Base-by-base conservation (phyloP, 2,888 invertebrate species). In the Ichneumon xanthorius region DNA sequence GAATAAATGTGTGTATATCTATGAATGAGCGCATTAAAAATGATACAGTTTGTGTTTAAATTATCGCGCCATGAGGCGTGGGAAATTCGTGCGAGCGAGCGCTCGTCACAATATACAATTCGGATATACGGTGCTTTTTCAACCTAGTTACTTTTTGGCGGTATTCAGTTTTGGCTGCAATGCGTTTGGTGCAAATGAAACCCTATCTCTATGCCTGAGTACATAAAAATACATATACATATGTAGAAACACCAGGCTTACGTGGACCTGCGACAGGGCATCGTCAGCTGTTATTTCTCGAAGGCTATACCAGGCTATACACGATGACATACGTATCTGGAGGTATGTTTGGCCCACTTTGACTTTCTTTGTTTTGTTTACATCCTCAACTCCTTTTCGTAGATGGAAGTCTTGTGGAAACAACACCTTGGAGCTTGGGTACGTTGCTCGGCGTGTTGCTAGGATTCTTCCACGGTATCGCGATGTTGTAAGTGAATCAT, bases 401-500 rank as follows among this genome's bases (percentile, higher is more conserved):
- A 91, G 91, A 89, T 75, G 91, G 91, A 68, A 76, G 73, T 9
- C 70, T 91, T 16, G 81, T 89, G 14, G 33, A 85, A 11, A 84
- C 83, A 5, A 80, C 80, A 11, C 90, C 91, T 0, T 90, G 89
- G 87, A 79, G 86, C 73, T 72, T 90, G 6, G 89, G 86, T 16
- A 82, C 81, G 65, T 26, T 91, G 7, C 87, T 88, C 4, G 84
- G 88, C 30, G 78, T 90, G 9, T 88, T 91, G 30, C 75, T 87
- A 9, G 88, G 88, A 40, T 82, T 91, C 45, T 86, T 91, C 78
- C 88, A 86, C 50, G 89, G 89, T 86, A 48, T 90, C 30, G 84
- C 88, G 16, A 89, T 91, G 90, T 91, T 91, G 91, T 91, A 82
- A 90, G 91, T 53, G 26, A 26, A 67, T 58, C 3, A 65, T 71